A percentile compares a stretch with the other conserved stretches of the same genome.
These are phyloP conservation scores for Tipula helvola DNA, from an alignment of 2,888 invertebrate genomes.

Conservation along the genomic window DNA sequence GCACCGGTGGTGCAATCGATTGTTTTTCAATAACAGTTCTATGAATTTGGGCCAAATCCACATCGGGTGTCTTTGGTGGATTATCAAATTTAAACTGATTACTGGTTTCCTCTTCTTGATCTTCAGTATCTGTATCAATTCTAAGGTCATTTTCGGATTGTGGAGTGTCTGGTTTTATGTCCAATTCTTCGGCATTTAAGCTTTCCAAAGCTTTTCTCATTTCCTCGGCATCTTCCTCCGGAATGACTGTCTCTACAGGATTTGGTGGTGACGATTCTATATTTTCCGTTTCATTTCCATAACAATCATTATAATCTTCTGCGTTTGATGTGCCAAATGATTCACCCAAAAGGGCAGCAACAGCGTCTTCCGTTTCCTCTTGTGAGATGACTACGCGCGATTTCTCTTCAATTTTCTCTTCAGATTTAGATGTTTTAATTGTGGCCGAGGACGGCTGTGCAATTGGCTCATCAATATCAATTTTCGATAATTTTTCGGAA, in stretches of 20 bases:
- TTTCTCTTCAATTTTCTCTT: constrained; percentile 66
- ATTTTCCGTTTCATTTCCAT: constrained; percentile 36
- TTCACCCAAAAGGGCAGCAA: constrained; percentile 75
- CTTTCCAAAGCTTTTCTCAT: constrained; percentile 75
- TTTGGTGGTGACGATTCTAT: constrained; percentile 41
- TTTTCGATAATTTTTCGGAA: constrained; percentile 20
- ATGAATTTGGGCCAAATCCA: neutral
- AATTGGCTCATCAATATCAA: constrained; percentile 25
- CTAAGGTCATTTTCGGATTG: constrained; percentile 72
- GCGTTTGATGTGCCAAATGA: constrained; percentile 56
- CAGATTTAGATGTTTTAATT: constrained; percentile 43
- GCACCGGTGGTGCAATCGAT: neutral
- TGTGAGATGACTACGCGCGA: constrained; percentile 75
- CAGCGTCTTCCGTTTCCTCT: constrained; percentile 87
- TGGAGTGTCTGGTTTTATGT: constrained; percentile 72
- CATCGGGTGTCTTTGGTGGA: constrained; percentile 35
- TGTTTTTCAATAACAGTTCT: neutral
- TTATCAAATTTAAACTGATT: constrained; percentile 36
- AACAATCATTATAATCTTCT: constrained; percentile 44
- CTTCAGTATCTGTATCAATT: constrained; percentile 78
- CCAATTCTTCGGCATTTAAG: constrained; percentile 55
- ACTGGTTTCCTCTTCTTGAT: constrained; percentile 45
- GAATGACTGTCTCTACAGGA: constrained; percentile 34
- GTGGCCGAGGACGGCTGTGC: constrained; percentile 25
- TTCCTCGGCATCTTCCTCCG: constrained; percentile 67